These are phyloP conservation scores for Melanogrammus aeglefinus DNA, from an alignment of 2,797 vertebrate genomes.

Conservation along the genomic window DNA sequence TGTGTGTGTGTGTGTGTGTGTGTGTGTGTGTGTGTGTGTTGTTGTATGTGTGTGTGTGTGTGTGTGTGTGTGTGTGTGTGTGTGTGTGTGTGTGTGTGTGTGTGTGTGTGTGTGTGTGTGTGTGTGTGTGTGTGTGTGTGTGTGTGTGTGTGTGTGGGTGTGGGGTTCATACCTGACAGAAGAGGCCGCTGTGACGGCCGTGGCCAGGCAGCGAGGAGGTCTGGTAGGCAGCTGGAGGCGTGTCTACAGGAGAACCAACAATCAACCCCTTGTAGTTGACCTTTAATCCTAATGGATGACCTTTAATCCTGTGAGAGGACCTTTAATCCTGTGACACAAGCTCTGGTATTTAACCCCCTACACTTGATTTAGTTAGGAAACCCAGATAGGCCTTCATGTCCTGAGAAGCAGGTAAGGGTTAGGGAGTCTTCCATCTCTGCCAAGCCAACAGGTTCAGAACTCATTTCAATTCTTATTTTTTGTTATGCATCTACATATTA, in stretches of 20 bases:
- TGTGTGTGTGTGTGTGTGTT: too few species aligned
- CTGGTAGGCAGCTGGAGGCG: conserved; percentile 76
- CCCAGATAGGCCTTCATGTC: too few species aligned
- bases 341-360: not conserved
- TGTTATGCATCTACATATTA: too few species aligned
- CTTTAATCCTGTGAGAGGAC: not conserved
- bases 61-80: too few species aligned
- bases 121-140: not conserved
- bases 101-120: not conserved
- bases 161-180: conserved; percentile 75
- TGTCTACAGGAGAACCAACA: conserved; percentile 64
- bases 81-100: not conserved
- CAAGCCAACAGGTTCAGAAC: too few species aligned
- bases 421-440: too few species aligned
- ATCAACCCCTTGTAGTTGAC: not conserved
- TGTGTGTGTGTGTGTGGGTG: too few species aligned
- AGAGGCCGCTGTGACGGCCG: conserved; percentile 75
- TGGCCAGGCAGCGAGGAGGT: conserved; percentile 85
- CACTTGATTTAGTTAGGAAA: not conserved
- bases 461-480: too few species aligned
- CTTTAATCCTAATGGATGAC: not conserved
- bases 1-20: too few species aligned
- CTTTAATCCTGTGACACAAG: not conserved
- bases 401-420: too few species aligned
- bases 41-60: too few species aligned